Base-by-base conservation (phyloP, 2,113 vertebrate genomes). In the Synodontis membranacea region DNA sequence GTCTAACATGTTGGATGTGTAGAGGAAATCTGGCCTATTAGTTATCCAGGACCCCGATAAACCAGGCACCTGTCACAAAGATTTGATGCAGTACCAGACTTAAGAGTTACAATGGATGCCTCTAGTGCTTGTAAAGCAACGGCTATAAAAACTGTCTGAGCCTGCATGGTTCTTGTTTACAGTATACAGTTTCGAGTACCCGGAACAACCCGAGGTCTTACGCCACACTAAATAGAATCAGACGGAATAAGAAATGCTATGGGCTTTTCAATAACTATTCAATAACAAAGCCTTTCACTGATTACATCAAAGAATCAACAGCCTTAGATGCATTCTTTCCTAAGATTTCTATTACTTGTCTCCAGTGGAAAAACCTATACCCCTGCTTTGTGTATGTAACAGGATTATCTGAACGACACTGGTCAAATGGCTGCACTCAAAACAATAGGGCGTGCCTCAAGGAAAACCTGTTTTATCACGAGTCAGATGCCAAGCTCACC, bases 1-100 rank as follows among this genome's bases (percentile, higher is more conserved):
- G n/a, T 64, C 56, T 89, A 84, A 85, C 91, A 88, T 75, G 10
- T 80, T 60, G 85, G 89, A 89, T 93, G 92, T 91, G 88, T 90
- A 88, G 81, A 84, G 86, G 83, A 93, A 93, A 91, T 88, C n/a
- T 86, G 90, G 85, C 37, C 91, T 70, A 23, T 70, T 10, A 48
- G 23, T 15, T 11, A 72, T 25, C 39, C 46, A 37, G 19, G 42
- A 42, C 28, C 31, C 39, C 21, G 42, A 48, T 31, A 80, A 4
- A 72, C 31, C 50, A 42, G 15, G 23, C 8, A 52, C 75, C 75
- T 48, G 21, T 50, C 58, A 15, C 48, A 68, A 31, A 72, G 28
- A 37, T 74, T 68, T 79, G 85, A 72, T 86, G 34, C 62, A 37
- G 25, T 74, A 12, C 9, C 11, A 50, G 83, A 34, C 48, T 75